Conservation (phyloP, 2,113 vertebrate species). For the Semicossyphus pulcher region DNA sequence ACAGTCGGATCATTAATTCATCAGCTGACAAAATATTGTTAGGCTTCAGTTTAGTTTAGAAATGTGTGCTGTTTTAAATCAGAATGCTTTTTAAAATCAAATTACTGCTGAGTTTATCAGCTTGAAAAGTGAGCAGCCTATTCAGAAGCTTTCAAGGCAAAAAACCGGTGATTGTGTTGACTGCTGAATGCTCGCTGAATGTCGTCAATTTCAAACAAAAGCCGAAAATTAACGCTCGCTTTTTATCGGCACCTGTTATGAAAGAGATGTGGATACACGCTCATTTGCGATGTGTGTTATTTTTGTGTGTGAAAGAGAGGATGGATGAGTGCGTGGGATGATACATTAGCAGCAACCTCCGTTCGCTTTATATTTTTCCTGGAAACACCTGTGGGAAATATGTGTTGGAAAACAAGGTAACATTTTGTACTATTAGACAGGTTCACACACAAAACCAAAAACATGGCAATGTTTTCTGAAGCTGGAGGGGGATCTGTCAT, state of each 20-base stretch:
- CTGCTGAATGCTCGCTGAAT: constrained; percentile 21
- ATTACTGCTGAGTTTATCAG: constrained; percentile 11
- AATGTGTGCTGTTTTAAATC: neutral
- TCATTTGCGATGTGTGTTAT: constrained; percentile 15
- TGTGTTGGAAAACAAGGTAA: neutral
- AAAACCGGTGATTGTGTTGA: constrained; percentile 30
- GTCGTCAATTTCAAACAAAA: constrained; percentile 30
- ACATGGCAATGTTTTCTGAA: neutral
- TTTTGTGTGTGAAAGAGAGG: neutral
- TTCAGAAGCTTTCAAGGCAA: constrained; percentile 32
- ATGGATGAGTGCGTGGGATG: constrained; percentile 3
- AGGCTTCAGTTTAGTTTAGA: too few relatives aligned
- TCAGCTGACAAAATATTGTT: constrained; percentile 14
- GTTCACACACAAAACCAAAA: neutral
- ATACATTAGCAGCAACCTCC: neutral
- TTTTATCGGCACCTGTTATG: constrained; percentile 60
- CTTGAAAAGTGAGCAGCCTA: constrained; percentile 14
- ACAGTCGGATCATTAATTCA: neutral
- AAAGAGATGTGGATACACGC: constrained; percentile 27
- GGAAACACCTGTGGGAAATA: neutral
- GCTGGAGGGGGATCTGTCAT: neutral
- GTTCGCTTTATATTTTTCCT: neutral
- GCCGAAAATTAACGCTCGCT: constrained; percentile 52
- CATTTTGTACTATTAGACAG: neutral
- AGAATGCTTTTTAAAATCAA: constrained; percentile 12